A percentile compares a stretch with the other conserved stretches of the same genome.
Conservation (phyloP, 30 jellyfish, hydroid and myxozoan genomes). For the Pelagia noctiluca region DNA sequence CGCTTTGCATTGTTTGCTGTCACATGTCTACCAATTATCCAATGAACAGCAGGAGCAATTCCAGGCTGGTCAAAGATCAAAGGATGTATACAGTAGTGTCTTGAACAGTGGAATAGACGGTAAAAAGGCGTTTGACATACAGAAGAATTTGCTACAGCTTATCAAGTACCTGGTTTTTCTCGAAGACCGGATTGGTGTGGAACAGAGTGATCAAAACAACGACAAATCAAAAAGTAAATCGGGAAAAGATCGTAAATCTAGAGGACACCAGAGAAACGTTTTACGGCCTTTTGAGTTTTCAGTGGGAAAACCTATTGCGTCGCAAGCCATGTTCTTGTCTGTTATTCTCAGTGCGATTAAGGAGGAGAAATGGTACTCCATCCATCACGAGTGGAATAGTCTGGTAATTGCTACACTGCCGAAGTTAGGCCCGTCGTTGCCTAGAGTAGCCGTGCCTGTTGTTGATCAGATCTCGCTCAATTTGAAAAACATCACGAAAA, state of each 20-base stretch:
- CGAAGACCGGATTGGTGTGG: constrained; percentile 80
- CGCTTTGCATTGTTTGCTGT: constrained; percentile 84
- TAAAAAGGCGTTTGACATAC: constrained; percentile 53
- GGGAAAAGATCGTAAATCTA: constrained; percentile 39
- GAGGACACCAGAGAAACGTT: constrained; percentile 7
- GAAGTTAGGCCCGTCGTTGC: constrained; percentile 66
- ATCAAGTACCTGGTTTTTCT: constrained; percentile 66
- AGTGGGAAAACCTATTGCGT: constrained; percentile 56
- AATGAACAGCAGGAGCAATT: constrained; percentile 11
- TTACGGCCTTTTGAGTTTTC: constrained; percentile 66
- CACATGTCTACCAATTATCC: constrained; percentile 81
- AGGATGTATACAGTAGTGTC: too few relatives aligned
- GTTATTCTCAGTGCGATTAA: constrained; percentile 76
- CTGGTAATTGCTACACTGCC: constrained; percentile 82
- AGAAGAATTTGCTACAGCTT: constrained; percentile 55
- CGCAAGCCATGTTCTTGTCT: constrained; percentile 89
- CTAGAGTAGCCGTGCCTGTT: constrained; percentile 83
- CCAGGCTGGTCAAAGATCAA: not conserved
- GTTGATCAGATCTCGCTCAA: constrained; percentile 80
- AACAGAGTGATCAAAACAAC: constrained; percentile 29
- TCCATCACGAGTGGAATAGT: constrained; percentile 84
- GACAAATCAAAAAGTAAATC: constrained; percentile 26
- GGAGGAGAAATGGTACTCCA: constrained; percentile 70
- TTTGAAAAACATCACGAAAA: constrained; percentile 55
- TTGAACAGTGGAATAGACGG: not conserved